These are phyloP conservation scores for Mystacides longicornis DNA, from an alignment of 2,888 invertebrate genomes.

Conservation along the genomic window DNA sequence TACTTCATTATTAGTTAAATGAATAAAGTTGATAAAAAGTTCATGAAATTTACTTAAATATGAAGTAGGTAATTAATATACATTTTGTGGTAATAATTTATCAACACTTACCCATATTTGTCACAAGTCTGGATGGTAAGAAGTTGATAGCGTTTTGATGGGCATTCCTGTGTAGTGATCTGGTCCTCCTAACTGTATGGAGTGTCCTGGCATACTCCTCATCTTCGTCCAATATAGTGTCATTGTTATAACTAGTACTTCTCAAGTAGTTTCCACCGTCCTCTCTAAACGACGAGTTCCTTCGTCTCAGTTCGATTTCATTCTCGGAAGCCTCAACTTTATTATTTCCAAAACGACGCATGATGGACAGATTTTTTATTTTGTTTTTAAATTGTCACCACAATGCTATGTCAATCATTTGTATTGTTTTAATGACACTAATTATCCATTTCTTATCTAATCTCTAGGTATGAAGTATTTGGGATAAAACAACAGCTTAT, in stretches of 20 bases:
- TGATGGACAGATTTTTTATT: too few relatives aligned
- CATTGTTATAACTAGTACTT: slow-evolving; percentile 13
- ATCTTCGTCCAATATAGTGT: neutral
- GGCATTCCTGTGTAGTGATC: slow-evolving; percentile 23
- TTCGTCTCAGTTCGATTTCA: slow-evolving; percentile 10
- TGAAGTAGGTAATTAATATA: too few relatives aligned
- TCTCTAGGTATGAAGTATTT: too few relatives aligned
- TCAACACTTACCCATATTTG: slow-evolving; percentile 10
- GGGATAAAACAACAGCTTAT: too few relatives aligned
- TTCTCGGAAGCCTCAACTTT: slow-evolving; percentile 13
- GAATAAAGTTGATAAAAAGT: too few relatives aligned
- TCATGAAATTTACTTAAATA: too few relatives aligned
- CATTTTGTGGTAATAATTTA: too few relatives aligned
- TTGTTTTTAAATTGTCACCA: neutral
- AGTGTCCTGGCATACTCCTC: slow-evolving; percentile 6
- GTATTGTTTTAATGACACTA: too few relatives aligned
- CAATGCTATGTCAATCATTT: neutral
- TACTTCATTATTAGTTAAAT: too few relatives aligned
- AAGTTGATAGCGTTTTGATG: slow-evolving; percentile 37
- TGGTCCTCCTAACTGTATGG: slow-evolving; percentile 19
- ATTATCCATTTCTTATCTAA: too few relatives aligned
- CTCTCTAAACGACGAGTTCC: slow-evolving; percentile 9
- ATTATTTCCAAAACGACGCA: slow-evolving; percentile 16
- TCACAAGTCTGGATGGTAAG: slow-evolving; percentile 42
- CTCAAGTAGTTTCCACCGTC: slow-evolving; percentile 7